Base-by-base conservation (phyloP, 1,140 invertebrate species). In the Frieseomelitta varia region DNA sequence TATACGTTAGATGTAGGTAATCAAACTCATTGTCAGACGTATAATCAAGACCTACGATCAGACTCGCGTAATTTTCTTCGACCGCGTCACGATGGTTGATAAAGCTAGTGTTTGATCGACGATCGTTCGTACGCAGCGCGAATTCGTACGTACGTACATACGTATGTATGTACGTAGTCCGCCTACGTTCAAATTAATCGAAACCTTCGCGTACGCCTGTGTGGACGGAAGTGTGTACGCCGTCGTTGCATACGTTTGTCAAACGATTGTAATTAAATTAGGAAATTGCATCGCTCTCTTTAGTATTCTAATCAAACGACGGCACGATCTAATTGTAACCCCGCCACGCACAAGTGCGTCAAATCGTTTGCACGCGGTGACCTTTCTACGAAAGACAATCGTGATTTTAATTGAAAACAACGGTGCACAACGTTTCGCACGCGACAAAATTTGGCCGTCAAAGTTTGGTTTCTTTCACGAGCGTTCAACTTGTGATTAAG, bases 1-100 rank as follows among this genome's bases (percentile, higher is more conserved):
- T 97, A 0, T 95, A 94, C 86, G 95, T 96, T 51, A 93, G 95
- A 80, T 96, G 96, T 97, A 92, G 95, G 95, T 95, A 63, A 0
- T 47, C 39, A 47, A 47, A 47, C 39, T 47, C 39, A 47, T 47
- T 47, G 39, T 8, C 39, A 47, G 39, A 47, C 39, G 39, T 47
- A 47, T 47, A 47, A 47, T 47, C 39, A 47, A 47, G 39, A 8
- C 39, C 6, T 47, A 47, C 39, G 39, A 15, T 24, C 17, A 24
- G 51, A 51, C 27, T 27, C 30, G 15, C 19, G 27, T 34, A 67
- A 67, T 67, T 34, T 19, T 15, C 14, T 47, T 8, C 14, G 34
- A 24, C 21, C 19, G 4, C 34, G 10, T 69, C 3, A 4, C 65
- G 34, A 39, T 14, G 19, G 17, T 34, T 30, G 10, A 17, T 34